Evolutionary conservation across 2,888 invertebrate genomes (phyloP).

Genomic region (Ochropacha duplaris): DNA sequence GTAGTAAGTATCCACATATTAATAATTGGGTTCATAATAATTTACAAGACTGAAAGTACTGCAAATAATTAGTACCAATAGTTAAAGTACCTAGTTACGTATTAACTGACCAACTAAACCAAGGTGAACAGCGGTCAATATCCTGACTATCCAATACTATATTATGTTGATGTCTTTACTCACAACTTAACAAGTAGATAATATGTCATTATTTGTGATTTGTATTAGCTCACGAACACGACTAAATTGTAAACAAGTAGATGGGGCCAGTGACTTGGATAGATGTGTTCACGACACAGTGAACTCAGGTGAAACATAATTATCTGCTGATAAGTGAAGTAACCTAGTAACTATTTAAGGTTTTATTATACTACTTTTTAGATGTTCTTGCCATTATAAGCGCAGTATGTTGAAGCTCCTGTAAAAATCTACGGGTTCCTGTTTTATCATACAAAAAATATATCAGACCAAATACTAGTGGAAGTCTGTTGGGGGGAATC

Average conservation of each 20-base stretch:
- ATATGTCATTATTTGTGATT: neutral
- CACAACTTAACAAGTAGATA: neutral
- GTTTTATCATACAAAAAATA: no score
- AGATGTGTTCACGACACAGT: neutral
- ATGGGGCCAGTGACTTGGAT: neutral
- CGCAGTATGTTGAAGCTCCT: no score
- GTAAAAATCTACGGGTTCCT: no score
- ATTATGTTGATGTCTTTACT: neutral
- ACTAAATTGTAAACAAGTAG: neutral
- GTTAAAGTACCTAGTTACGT: no score
- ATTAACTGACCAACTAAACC: neutral
- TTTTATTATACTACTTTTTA: no score
- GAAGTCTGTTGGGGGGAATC: no score
- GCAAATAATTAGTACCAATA: neutral
- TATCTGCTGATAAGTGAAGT: neutral
- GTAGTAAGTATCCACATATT: no score
- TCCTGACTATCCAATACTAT: neutral
- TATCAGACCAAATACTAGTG: no score
- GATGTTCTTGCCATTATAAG: no score
- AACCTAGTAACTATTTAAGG: no score
- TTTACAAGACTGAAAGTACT: neutral
- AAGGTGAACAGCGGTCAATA: neutral
- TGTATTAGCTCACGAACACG: neutral
- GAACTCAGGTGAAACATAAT: neutral
- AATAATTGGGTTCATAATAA: no score